These are phyloP conservation scores for Drosophila tropicalis DNA, from an alignment of 1,140 invertebrate species.

Conservation along the genomic window DNA sequence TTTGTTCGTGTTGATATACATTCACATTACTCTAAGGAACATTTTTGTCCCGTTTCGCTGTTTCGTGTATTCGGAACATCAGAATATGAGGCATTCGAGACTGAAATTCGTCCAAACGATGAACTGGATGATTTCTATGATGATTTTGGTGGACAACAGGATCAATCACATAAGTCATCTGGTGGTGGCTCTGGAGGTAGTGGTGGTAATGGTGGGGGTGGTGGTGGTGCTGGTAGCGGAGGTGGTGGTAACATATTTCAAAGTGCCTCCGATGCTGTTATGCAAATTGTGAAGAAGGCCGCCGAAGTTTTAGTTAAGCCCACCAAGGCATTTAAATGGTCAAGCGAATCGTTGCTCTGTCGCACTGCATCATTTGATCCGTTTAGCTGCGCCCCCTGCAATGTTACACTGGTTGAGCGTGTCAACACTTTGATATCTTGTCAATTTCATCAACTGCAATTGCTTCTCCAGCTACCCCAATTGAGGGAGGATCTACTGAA, in stretches of 20 bases:
- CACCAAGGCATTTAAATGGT: slow-evolving; percentile 68
- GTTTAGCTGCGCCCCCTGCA: slow-evolving; percentile 66
- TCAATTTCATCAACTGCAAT: slow-evolving; percentile 61
- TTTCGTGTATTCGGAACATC: slow-evolving; percentile 96
- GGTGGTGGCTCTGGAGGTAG: slow-evolving; percentile 7
- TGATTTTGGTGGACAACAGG: slow-evolving; percentile 82
- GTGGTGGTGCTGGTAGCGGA: slow-evolving; percentile 78
- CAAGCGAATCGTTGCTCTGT: slow-evolving; percentile 50
- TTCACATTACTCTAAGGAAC: slow-evolving; percentile 97
- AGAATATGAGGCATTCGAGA: slow-evolving; percentile 94
- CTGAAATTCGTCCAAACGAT: slow-evolving; percentile 87
- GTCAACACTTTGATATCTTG: slow-evolving; percentile 72
- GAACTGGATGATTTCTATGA: slow-evolving; percentile 88
- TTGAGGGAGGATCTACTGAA: slow-evolving; percentile 56
- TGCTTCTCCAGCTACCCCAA: slow-evolving; percentile 50
- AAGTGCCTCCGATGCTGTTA: slow-evolving; percentile 92
- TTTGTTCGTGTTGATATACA: slow-evolving; percentile 96
- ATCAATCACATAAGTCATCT: slow-evolving; percentile 65
- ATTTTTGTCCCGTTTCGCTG: slow-evolving; percentile 97
- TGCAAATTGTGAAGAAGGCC: slow-evolving; percentile 94
- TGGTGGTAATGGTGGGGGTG: slow-evolving; percentile 85
- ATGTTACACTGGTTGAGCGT: slow-evolving; percentile 50
- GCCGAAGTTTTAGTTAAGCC: slow-evolving; percentile 91
- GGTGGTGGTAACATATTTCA: slow-evolving; percentile 90
- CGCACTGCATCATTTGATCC: slow-evolving; percentile 53